A percentile compares a stretch with the other conserved stretches of the same genome.
Evolutionary conservation across 1,140 invertebrate species (phyloP).

Genomic region (Meloidogyne chitwoodi): DNA sequence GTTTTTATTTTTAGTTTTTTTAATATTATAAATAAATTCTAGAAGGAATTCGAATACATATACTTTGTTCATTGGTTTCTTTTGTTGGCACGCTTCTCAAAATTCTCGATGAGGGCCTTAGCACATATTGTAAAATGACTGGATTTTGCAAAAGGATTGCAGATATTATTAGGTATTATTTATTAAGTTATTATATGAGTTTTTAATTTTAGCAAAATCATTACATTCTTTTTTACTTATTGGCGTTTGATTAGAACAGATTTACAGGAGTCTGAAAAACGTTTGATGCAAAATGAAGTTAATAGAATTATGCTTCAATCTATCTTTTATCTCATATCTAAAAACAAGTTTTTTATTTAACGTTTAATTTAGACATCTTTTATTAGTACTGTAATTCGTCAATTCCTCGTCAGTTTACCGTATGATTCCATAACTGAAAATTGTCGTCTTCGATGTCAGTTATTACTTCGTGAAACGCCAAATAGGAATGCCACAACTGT

Average conservation of each 20-base stretch:
- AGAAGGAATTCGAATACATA: constrained; percentile 31
- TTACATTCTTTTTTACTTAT: constrained; percentile 31
- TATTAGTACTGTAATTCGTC: constrained; percentile 37
- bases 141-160: constrained; percentile 38
- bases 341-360: constrained; percentile 28
- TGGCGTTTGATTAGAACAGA: constrained; percentile 32
- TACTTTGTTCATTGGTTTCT: constrained; percentile 35
- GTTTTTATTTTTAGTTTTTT: background rate
- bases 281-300: constrained; percentile 38
- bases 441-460: constrained; percentile 31
- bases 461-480: constrained; percentile 26
- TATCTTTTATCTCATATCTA: constrained; percentile 39
- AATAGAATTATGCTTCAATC: constrained; percentile 38
- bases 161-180: constrained; percentile 24
- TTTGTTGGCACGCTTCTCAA: constrained; percentile 39
- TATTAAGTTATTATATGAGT: background rate
- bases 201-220: constrained; percentile 24
- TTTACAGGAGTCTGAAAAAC: background rate
- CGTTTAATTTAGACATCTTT: background rate
- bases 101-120: constrained; percentile 36
- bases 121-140: constrained; percentile 32
- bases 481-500: constrained; percentile 15
- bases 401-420: constrained; percentile 47
- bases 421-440: constrained; percentile 32
- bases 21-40: background rate